Percentiles rank a stretch among this genome's conserved stretches.
Conservation (phyloP, 2,797 vertebrate genomes). For the Karalla daura region DNA sequence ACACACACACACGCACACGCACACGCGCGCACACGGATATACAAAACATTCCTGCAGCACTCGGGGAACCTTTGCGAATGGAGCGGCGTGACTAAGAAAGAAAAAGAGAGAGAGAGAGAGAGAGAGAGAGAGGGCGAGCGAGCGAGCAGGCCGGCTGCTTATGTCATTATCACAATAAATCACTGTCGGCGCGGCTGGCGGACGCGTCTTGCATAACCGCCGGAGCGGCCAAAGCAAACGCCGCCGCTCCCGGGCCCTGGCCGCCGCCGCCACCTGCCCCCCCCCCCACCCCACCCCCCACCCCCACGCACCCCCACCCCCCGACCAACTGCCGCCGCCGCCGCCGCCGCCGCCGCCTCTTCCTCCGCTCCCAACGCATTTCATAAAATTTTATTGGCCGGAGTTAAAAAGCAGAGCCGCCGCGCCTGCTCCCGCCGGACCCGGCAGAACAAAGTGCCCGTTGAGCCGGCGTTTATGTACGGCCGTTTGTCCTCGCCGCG, state of each 20-base stretch:
- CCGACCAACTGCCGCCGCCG: too few relatives aligned
- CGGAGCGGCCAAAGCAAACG: slow-evolving; percentile 30
- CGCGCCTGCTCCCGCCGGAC: slow-evolving; percentile 44
- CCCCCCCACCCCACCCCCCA: too few relatives aligned
- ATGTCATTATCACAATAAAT: slow-evolving; percentile 62
- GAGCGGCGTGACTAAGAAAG: slow-evolving; percentile 36
- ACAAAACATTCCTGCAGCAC: slow-evolving; percentile 16
- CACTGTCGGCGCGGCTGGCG: slow-evolving; percentile 32
- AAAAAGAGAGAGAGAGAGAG: too few relatives aligned
- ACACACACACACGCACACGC: neutral
- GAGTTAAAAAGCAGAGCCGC: slow-evolving; percentile 59
- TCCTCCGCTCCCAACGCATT: slow-evolving; percentile 58
- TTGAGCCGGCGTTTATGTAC: slow-evolving; percentile 65
- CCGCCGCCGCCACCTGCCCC: slow-evolving; percentile 44
- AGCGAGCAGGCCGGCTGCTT: slow-evolving; percentile 36
- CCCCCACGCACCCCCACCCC: too few relatives aligned
- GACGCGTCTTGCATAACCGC: slow-evolving; percentile 51
- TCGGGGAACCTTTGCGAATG: slow-evolving; percentile 27
- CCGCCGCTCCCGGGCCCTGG: slow-evolving; percentile 47
- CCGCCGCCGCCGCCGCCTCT: slow-evolving; percentile 33
- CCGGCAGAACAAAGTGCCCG: slow-evolving; percentile 57
- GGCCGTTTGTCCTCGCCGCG: slow-evolving; percentile 60
- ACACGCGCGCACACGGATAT: neutral
- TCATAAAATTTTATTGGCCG: slow-evolving; percentile 65
- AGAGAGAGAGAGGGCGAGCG: too few relatives aligned